These are phyloP conservation scores for Ditylenchus weischeri DNA, from an alignment of 2,888 invertebrate species.

Conservation along the genomic window DNA sequence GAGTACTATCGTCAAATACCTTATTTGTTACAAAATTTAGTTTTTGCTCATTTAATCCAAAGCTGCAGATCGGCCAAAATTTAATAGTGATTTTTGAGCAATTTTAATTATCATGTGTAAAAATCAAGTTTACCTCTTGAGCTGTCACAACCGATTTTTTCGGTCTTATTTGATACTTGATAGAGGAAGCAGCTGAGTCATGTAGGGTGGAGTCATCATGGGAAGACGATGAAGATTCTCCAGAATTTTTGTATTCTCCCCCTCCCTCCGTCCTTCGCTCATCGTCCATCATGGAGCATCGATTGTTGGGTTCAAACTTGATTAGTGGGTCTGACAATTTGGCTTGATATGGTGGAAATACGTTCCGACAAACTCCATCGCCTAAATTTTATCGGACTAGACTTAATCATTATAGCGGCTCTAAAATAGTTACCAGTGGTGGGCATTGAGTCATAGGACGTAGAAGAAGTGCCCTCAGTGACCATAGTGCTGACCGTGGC, in stretches of 20 bases:
- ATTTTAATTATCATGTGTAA: no score
- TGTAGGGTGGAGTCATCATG: conserved; percentile 34
- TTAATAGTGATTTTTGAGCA: no score
- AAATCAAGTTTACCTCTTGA: no score
- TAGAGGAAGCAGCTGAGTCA: conserved; percentile 23
- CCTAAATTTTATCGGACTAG: conserved; percentile 16
- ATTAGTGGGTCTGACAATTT: conserved; percentile 23
- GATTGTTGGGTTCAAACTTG: conserved; percentile 5
- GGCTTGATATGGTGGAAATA: conserved; percentile 36
- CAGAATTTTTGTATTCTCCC: conserved; percentile 11
- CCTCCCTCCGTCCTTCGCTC: neutral
- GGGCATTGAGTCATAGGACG: conserved; percentile 38
- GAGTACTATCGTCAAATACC: no score
- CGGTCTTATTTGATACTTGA: conserved; percentile 7
- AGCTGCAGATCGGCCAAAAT: no score
- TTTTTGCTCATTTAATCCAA: no score
- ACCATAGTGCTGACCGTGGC: conserved; percentile 33
- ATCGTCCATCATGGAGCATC: neutral
- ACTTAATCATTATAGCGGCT: neutral
- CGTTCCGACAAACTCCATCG: conserved; percentile 37
- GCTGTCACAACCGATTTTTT: no score
- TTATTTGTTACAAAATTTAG: no score
- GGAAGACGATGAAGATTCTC: conserved; percentile 13
- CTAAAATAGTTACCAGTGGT: conserved; percentile 21
- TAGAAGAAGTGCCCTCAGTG: conserved; percentile 19